These are phyloP conservation scores for Erethizon dorsatum DNA, from an alignment of 2,797 vertebrate genomes.

Conservation along the genomic window DNA sequence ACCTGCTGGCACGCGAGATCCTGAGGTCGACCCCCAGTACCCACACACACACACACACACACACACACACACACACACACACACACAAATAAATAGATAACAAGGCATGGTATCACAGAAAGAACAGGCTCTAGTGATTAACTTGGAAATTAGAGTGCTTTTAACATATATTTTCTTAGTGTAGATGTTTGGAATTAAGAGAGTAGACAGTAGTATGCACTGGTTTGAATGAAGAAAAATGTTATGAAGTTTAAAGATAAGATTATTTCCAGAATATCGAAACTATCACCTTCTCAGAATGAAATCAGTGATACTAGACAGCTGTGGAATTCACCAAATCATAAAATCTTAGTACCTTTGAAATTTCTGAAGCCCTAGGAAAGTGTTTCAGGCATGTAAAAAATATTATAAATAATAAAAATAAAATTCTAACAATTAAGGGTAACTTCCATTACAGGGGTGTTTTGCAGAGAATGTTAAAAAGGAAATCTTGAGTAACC, in stretches of 20 bases:
- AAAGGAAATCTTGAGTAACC: conserved; percentile 1
- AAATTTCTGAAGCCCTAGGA: conserved; percentile 56
- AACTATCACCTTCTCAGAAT: conserved; percentile 49
- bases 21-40: no score
- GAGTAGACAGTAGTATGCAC: background rate
- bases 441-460: conserved; percentile 4
- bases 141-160: background rate
- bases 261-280: conserved; percentile 54
- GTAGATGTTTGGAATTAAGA: background rate
- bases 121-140: background rate
- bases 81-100: background rate
- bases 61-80: no score
- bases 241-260: conserved; percentile 46
- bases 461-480: background rate
- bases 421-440: conserved; percentile 60
- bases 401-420: conserved; percentile 60
- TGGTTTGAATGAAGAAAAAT: background rate
- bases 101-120: background rate
- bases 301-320: conserved; percentile 61
- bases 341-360: conserved; percentile 73
- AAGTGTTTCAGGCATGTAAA: conserved; percentile 56
- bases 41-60: no score
- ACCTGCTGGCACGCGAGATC: no score
- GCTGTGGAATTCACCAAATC: conserved; percentile 53
- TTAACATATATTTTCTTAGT: conserved; percentile 9